Evolutionary conservation across 2,888 invertebrate species (phyloP).

Genomic region (Unio pictorum): DNA sequence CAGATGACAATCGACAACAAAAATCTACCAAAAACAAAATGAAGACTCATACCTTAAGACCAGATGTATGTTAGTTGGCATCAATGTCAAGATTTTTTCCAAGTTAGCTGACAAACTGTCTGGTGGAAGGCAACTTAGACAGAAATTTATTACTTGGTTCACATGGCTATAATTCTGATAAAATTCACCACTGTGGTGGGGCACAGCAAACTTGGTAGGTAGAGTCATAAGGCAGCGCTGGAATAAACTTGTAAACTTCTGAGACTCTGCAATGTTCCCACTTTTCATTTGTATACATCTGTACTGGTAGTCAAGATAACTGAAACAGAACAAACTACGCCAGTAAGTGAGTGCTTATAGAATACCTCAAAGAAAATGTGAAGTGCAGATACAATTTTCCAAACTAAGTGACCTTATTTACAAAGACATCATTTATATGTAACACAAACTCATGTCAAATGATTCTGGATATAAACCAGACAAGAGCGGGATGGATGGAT

Average conservation of each 20-base stretch:
- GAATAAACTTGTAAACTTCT: constrained; percentile 32
- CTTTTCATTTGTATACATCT: constrained; percentile 22
- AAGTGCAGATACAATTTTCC: background rate
- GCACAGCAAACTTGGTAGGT: constrained; percentile 42
- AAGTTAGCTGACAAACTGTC: constrained; percentile 37
- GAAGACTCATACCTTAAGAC: constrained; percentile 43
- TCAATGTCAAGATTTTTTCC: constrained; percentile 44
- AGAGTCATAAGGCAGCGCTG: constrained; percentile 42
- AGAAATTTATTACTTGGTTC: constrained; percentile 50
- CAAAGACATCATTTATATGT: too few species aligned
- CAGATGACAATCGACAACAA: background rate
- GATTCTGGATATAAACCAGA: too few species aligned
- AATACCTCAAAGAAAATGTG: background rate
- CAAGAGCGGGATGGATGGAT: too few species aligned
- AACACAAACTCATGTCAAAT: too few species aligned
- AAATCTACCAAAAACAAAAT: background rate
- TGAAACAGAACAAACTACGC: constrained; percentile 12
- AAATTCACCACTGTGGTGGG: constrained; percentile 22
- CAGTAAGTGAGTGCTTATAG: background rate
- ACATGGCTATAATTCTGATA: constrained; percentile 52
- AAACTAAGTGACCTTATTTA: too few species aligned
- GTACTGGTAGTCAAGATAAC: constrained; percentile 47
- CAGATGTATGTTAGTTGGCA: constrained; percentile 57
- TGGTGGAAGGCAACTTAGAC: constrained; percentile 38
- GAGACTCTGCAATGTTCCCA: constrained; percentile 10